phyloP scores from a whole-genome alignment of 37 sponge, comb jelly and placozoan species.

The Cliona cf. orientalis region DNA sequence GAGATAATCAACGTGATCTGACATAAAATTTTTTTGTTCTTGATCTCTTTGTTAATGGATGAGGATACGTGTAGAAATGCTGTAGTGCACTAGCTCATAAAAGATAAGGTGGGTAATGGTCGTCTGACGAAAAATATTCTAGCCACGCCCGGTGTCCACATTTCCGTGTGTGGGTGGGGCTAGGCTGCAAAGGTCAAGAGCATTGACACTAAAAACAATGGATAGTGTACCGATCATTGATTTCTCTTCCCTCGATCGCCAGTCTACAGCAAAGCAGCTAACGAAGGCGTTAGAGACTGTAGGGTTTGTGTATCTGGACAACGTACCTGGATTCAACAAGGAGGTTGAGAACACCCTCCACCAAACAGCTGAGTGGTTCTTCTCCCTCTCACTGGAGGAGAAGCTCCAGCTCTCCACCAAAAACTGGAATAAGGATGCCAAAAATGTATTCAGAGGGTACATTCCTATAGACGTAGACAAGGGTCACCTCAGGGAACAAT shows the following conservation, averaged over 20 bases:
- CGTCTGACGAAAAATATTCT: no score
- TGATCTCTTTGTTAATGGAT: no score
- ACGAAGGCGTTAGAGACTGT: slow-evolving; percentile 37
- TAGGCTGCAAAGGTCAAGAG: no score
- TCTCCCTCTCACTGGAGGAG: slow-evolving; percentile 39
- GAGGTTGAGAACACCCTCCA: slow-evolving; percentile 9
- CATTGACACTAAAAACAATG: no score
- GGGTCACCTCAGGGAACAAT: slow-evolving; percentile 38
- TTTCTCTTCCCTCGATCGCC: slow-evolving; percentile 14
- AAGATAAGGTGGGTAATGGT: no score
- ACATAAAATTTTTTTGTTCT: no score
- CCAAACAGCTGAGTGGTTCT: slow-evolving; percentile 46
- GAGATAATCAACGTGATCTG: no score
- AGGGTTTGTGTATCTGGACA: slow-evolving; percentile 67
- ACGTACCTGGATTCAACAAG: slow-evolving; percentile 38
- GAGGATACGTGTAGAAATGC: no score
- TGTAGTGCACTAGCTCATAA: no score
- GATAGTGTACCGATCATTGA: slow-evolving; percentile 48
- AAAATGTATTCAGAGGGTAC: slow-evolving; percentile 46
- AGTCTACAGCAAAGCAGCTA: background rate
- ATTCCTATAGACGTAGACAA: slow-evolving; percentile 29
- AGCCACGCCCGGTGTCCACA: no score
- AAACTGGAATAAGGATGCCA: slow-evolving; percentile 32
- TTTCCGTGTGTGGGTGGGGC: no score
- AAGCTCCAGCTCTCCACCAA: slow-evolving; percentile 24